phyloP scores from a whole-genome alignment of 2,888 invertebrate genomes.

The Lymantria monacha region DNA sequence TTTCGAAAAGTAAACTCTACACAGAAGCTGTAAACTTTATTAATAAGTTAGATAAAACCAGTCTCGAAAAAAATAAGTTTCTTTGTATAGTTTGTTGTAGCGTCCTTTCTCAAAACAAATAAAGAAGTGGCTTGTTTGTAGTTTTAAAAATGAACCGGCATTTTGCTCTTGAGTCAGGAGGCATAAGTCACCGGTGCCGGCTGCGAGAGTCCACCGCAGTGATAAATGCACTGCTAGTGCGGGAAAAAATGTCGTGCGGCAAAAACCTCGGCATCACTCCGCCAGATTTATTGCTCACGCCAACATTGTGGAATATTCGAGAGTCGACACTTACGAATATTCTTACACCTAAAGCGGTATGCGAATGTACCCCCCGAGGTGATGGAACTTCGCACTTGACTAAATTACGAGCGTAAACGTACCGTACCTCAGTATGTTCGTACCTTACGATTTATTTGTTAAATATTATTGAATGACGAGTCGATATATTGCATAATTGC shows the following conservation, averaged over 20 bases:
- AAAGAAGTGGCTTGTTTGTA: conserved; percentile 36
- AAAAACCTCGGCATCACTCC: conserved; percentile 77
- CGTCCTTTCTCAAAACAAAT: conserved; percentile 22
- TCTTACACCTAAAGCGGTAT: conserved; percentile 70
- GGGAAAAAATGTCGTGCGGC: conserved; percentile 79
- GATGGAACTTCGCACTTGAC: conserved; percentile 78
- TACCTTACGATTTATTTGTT: conserved; percentile 37
- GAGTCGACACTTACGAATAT: conserved; percentile 58
- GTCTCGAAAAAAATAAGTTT: neutral
- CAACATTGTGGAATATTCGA: conserved; percentile 71
- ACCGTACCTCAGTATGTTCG: conserved; percentile 39
- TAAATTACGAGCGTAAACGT: conserved; percentile 70
- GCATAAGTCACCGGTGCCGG: conserved; percentile 65
- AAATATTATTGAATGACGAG: conserved; percentile 34
- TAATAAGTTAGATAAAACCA: neutral
- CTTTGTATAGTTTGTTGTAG: neutral
- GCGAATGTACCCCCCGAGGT: conserved; percentile 73
- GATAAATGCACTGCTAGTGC: conserved; percentile 77
- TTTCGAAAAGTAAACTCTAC: no score
- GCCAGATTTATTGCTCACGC: conserved; percentile 72
- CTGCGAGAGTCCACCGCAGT: conserved; percentile 41
- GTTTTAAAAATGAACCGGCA: conserved; percentile 43
- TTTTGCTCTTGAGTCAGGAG: conserved; percentile 43
- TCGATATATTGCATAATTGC: conserved; percentile 30
- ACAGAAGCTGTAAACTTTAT: neutral